Evolutionary conservation across 2,888 invertebrate species (phyloP).

Genomic region (Pterostichus niger): DNA sequence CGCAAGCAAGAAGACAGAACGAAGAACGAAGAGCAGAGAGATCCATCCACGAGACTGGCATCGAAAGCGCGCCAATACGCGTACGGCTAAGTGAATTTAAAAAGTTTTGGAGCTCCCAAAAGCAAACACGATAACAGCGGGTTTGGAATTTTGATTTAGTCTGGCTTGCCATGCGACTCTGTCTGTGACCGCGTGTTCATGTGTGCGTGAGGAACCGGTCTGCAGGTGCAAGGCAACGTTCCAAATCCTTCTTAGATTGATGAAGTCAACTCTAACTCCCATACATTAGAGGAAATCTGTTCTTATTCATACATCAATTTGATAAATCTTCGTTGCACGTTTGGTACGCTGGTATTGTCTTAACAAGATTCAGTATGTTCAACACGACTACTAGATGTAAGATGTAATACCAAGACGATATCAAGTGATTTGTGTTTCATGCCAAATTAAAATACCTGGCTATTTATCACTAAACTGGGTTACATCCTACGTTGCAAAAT

Average conservation of each 20-base stretch:
- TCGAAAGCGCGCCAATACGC: constrained; percentile 21
- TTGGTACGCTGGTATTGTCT: not conserved
- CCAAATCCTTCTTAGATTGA: not conserved
- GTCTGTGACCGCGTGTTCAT: constrained; percentile 10
- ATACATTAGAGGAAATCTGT: constrained; percentile 11
- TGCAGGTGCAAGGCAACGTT: constrained; percentile 19
- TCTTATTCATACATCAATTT: constrained; percentile 3
- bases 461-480: constrained; percentile 6
- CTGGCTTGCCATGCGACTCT: not conserved
- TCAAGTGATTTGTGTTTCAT: too few species aligned
- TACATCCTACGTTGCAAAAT: not conserved
- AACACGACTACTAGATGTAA: too few species aligned
- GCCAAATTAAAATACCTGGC: constrained; percentile 26
- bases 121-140: constrained; percentile 61
- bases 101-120: constrained; percentile 57
- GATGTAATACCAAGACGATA: too few species aligned
- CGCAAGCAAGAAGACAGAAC: constrained; percentile 6
- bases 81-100: constrained; percentile 58
- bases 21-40: not conserved
- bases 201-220: constrained; percentile 32
- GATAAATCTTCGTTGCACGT: constrained; percentile 3
- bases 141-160: constrained; percentile 62
- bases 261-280: constrained; percentile 24
- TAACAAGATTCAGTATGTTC: not conserved
- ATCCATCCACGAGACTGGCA: not conserved